Evolutionary conservation across 2,113 vertebrate genomes (phyloP), one percentile per base, ranked within the genome.

Genomic region (Lipotes vexillifer): DNA sequence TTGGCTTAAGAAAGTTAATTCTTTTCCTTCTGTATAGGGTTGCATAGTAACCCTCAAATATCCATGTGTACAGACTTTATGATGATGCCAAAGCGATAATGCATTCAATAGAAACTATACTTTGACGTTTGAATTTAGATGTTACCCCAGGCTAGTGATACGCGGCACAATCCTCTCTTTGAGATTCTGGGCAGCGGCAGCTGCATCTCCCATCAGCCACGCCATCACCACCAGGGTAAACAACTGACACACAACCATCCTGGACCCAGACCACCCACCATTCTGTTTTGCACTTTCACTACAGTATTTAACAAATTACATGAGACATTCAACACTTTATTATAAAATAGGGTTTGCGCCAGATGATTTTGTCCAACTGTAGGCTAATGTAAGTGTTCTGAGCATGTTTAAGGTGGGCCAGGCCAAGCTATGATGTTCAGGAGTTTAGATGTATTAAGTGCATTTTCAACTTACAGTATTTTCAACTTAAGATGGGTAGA

Each of bases 1-100:
- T 12, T 5, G 1, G 1, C 49, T 29, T 36, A 10, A 69, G 36
- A 15, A 21, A 0, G 7, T 41, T 20, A 9, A 20, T 10, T 2
- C 5, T 57, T 41, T 17, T 23, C 36, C 61, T 20, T 80, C 72
- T 27, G 6, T 12, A 17, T 3, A 4, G 20, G 7, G 23, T 27
- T 11, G 11, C 11, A 4, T 1, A 13, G 29, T 3, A 8, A 68
- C 63, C 52, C 41, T 11, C 21, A n/a, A 44, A 86, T 14, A 41
- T 3, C 55, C 27, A 1, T 7, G 46, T 21, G 55, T 21, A 57
- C 20, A 21, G 59, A 61, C 59, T 25, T 27, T 61, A 61, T 25
- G 59, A 61, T 1, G 59, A 61, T 25, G 59, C 59, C 21, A 61
- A 61, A 61, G 59, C 3, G 23, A 61, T 27, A 61, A 61, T 11